Evolutionary conservation across 2,797 vertebrate genomes (phyloP), one percentile per base, ranked within the genome.

Genomic region (Mormyrus hasselquistii): DNA sequence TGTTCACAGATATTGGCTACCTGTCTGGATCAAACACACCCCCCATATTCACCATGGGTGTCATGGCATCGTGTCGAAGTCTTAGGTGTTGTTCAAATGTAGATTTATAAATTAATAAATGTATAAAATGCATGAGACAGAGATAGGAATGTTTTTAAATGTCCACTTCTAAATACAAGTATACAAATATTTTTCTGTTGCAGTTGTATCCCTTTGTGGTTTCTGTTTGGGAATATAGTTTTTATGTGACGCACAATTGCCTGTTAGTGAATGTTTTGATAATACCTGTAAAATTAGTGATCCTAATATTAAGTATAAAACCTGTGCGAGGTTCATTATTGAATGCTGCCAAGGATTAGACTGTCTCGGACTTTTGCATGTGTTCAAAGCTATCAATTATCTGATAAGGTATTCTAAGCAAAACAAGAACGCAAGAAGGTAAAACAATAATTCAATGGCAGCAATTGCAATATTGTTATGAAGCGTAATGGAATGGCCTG

Each of bases 381-480:
- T 79, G 38, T 79, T 79, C 73, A 79, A 41, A 79, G 73, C 38
- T 44, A 79, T 44, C 73, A 79, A 79, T 79, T 79, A 79, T 79
- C 73, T 79, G 73, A 79, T 44, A 79, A 79, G 73, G 73, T n/a
- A n/a, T 79, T 79, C 38, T 19, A 50, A 84, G 50, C 2, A 52
- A 83, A 50, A 14, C 82, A n/a, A 49, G 82, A 52, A 12, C 10
- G 19, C 50, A 49, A 25, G 82, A 49, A 49, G 44, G 82, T 84
- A 29, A 84, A 49, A 50, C 82, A 49, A 44, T 84, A 47, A 49
- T 84, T 84, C 82, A 84, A 84, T 50, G 82, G 82, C 82, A 49
- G n/a, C 44, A 84, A 10, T 84, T 2, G 10, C 82, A 84, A 84
- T 50, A 84, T 49, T 84, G 82, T 84, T 50, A 84, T 52, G 47